Evolutionary conservation across 23 tunicate genomes (phyloP).

Genomic region (Ascidia mentula): DNA sequence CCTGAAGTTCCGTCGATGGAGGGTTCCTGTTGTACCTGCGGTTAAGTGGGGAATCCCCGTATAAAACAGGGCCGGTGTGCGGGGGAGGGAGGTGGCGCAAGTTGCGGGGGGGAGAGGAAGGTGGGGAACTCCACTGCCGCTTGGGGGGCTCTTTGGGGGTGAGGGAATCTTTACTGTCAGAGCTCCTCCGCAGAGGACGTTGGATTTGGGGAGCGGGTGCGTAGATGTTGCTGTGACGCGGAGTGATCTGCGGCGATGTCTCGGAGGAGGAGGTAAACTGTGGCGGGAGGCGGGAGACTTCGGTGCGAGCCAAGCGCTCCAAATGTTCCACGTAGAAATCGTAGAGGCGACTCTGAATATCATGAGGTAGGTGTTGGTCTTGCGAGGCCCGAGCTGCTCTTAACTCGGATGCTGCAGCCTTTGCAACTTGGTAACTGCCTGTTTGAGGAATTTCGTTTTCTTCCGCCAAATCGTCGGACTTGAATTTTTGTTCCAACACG

Average conservation of each 20-base stretch:
- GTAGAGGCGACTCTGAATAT: constrained; percentile 35
- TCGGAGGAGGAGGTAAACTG: constrained; percentile 78
- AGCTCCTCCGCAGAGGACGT: background rate
- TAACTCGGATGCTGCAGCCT: constrained; percentile 41
- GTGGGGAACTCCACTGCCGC: constrained; percentile 23
- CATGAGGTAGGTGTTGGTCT: constrained; percentile 24
- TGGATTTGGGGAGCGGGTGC: constrained; percentile 18
- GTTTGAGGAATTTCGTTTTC: constrained; percentile 4
- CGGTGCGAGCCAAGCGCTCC: constrained; percentile 51
- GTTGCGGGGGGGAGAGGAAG: background rate
- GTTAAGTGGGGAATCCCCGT: background rate
- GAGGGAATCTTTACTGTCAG: constrained; percentile 14
- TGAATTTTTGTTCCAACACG: background rate
- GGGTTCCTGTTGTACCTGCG: background rate
- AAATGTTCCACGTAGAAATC: constrained; percentile 71
- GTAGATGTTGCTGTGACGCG: constrained; percentile 48
- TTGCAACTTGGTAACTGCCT: constrained; percentile 47
- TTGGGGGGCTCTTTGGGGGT: background rate
- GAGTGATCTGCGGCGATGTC: constrained; percentile 80
- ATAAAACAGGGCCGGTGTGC: background rate
- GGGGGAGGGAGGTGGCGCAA: background rate
- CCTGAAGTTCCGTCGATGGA: background rate
- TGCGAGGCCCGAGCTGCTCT: constrained; percentile 30
- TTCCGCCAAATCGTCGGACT: constrained; percentile 10
- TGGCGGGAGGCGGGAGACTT: constrained; percentile 42